Evolutionary conservation across 2,888 invertebrate genomes (phyloP), one percentile per base, ranked within the genome.

Genomic region (Rotaria socialis): DNA sequence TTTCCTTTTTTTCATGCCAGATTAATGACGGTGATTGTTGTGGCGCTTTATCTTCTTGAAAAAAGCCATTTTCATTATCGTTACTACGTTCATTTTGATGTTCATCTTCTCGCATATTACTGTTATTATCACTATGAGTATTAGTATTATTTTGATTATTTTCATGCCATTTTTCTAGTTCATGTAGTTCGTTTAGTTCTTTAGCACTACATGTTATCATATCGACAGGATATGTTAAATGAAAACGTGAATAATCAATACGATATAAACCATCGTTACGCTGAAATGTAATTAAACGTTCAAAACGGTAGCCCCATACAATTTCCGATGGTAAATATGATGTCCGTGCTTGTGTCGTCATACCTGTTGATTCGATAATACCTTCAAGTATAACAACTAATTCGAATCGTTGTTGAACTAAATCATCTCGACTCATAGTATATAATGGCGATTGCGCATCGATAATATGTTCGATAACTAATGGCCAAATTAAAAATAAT

Each of bases 401-500:
- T 91, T 98, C 97, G 91, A 97, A 97, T 89, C 95, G 94, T 91
- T 96, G 97, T 89, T 94, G 93, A 86, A 95, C 93, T 93, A 97
- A 94, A 91, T 96, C 97, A 86, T 95, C 94, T 14, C 96, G 96
- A 0, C 96, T 95, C 89, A 97, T 93, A 90, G 94, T 94, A 92
- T 95, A 98, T 85, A 97, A 93, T 0, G 97, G 98, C 87, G 96
- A 96, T 88, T 94, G 93, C 88, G 95, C 94, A 91, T 96, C 95
- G 90, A 97, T 98, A 92, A 94, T 95, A 92, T 98, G 98, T 67
- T 96, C 96, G 88, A 97, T 95, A 56, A 96, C 97, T 89, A 96
- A 96, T 19, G 97, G 97, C 97, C 97, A 98, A 89, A 97, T 97
- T 91, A 98, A 95, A 93, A 98, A 96, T 88, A 98, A 94, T 86